Evolutionary conservation across 2,888 invertebrate species (phyloP).

Genomic region (Pardosa pseudoannulata): DNA sequence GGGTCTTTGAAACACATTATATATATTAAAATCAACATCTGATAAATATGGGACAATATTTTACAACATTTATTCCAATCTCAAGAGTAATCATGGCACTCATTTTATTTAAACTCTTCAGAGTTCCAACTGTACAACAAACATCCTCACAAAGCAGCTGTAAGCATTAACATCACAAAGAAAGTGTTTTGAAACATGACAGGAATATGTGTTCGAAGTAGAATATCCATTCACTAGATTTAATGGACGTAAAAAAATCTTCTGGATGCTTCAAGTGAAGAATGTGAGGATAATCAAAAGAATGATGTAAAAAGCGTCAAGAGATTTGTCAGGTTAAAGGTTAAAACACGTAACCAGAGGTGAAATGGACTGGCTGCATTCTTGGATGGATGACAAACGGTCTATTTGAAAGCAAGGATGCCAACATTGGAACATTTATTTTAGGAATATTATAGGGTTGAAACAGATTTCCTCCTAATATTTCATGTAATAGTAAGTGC

Average conservation of each 20-base stretch:
- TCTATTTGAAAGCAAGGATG: constrained; percentile 1
- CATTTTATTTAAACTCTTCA: constrained; percentile 1
- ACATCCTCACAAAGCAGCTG: constrained; percentile 17
- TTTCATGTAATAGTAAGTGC: not conserved
- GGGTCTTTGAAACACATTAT: not conserved
- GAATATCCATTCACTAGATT: not conserved
- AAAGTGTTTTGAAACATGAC: not conserved
- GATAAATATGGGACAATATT: not conserved
- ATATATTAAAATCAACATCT: constrained; percentile 7
- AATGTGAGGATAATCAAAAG: constrained; percentile 19
- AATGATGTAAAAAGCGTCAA: constrained; percentile 36
- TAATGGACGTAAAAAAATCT: constrained; percentile 31
- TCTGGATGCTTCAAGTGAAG: not conserved
- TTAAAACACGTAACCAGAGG: constrained; percentile 53
- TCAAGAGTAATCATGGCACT: constrained; percentile 12
- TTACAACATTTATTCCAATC: not conserved
- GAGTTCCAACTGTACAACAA: constrained; percentile 9
- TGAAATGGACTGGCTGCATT: constrained; percentile 46
- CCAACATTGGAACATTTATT: not conserved
- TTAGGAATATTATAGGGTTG: not conserved
- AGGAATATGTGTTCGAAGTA: not conserved
- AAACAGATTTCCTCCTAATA: not conserved
- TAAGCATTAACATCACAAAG: constrained; percentile 21
- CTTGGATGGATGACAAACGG: constrained; percentile 67
- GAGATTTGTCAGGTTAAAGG: constrained; percentile 40